A percentile compares a stretch with the other conserved stretches of the same genome.
Conservation (phyloP, 1,140 invertebrate species). For the Aphelenchoides besseyi region DNA sequence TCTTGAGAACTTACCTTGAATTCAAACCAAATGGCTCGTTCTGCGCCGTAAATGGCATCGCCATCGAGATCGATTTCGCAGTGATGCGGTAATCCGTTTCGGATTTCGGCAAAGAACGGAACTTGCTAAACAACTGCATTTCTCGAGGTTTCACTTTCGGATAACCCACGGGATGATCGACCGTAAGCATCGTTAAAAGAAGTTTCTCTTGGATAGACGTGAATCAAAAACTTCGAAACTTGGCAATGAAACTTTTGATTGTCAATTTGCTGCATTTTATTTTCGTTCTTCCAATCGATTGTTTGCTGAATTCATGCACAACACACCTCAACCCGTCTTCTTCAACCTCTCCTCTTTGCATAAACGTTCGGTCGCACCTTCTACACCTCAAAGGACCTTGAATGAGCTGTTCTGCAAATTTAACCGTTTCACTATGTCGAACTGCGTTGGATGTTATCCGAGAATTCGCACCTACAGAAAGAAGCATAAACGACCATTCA, state of each 20-base stretch:
- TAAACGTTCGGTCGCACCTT: too few species aligned
- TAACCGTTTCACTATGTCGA: too few species aligned
- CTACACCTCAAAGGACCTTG: too few species aligned
- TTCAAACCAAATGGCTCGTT: not conserved
- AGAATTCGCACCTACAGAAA: too few species aligned
- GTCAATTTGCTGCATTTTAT: not conserved
- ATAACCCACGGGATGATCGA: not conserved
- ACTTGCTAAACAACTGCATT: conserved; percentile 5
- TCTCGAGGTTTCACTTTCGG: not conserved
- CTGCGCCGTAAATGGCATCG: not conserved
- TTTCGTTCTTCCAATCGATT: not conserved
- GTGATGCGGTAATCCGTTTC: not conserved
- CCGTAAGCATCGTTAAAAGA: not conserved
- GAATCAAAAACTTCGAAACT: not conserved
- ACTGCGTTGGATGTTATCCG: too few species aligned
- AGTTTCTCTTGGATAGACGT: not conserved
- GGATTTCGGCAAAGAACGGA: conserved; percentile 7
- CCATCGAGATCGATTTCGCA: not conserved
- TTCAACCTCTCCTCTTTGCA: too few species aligned
- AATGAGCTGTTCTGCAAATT: too few species aligned
- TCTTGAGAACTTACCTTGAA: not conserved
- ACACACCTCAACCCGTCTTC: too few species aligned
- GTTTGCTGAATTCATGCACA: too few species aligned
- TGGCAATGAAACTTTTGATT: not conserved
- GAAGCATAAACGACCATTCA: too few species aligned